Evolutionary conservation across 2,888 invertebrate species (phyloP).

Genomic region (Tenodera sinensis): DNA sequence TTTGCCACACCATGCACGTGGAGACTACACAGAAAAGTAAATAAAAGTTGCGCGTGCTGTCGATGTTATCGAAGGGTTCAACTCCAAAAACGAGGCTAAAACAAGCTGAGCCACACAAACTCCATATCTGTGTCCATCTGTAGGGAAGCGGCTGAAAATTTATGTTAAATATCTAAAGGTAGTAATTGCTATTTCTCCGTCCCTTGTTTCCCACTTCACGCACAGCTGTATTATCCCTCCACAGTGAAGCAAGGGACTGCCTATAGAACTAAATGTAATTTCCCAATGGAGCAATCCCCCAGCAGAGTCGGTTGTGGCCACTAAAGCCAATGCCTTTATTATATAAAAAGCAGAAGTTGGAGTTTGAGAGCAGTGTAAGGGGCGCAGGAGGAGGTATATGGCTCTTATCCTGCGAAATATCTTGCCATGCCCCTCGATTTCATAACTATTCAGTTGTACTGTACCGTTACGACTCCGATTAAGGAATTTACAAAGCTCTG

Average conservation of each 20-base stretch:
- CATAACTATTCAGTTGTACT: not conserved
- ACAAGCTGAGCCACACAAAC: not conserved
- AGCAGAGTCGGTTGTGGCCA: slow-evolving; percentile 6
- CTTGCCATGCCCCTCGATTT: not conserved
- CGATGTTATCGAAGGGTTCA: not conserved
- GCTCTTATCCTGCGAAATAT: not conserved
- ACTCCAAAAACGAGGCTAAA: not conserved
- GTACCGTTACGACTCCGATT: not conserved
- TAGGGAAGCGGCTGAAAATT: not conserved
- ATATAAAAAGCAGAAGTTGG: slow-evolving; percentile 9
- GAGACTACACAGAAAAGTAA: not conserved
- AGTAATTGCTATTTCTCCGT: not conserved
- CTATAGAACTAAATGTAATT: slow-evolving; percentile 20
- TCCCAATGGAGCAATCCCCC: slow-evolving; percentile 24
- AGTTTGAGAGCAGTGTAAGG: not conserved
- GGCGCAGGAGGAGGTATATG: not conserved
- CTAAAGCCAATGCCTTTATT: slow-evolving; percentile 21
- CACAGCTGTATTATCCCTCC: not conserved
- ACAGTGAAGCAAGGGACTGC: not conserved
- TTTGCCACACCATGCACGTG: not conserved
- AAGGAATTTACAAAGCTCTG: not conserved
- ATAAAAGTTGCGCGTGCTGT: not conserved
- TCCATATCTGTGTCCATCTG: not conserved
- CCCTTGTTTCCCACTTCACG: not conserved
- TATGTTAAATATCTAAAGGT: not conserved